Evolutionary conservation across 2,797 vertebrate genomes (phyloP).

Genomic region (Spatula versicolor): DNA sequence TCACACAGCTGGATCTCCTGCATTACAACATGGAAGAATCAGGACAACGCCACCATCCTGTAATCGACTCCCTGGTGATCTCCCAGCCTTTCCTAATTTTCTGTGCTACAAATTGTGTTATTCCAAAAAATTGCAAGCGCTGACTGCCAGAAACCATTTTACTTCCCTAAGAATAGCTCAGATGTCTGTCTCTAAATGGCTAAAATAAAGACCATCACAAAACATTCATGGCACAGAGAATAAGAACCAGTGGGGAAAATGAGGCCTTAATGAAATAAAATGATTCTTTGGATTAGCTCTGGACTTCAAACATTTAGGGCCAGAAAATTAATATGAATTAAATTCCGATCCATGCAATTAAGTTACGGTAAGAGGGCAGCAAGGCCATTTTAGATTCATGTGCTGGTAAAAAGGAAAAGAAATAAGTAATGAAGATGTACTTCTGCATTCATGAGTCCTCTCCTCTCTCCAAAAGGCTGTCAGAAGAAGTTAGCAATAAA

Average conservation of each 20-base stretch:
- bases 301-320: not conserved
- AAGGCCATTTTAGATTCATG: not conserved
- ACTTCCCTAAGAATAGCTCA: not conserved
- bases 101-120: not conserved
- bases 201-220: constrained; percentile 2
- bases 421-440: not conserved
- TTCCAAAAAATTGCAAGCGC: constrained; percentile 3
- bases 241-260: not conserved
- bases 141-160: not conserved
- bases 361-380: not conserved
- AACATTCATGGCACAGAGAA: not conserved
- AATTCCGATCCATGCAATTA: constrained; percentile 28
- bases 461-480: not conserved
- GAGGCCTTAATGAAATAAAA: not conserved
- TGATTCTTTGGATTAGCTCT: constrained; percentile 26
- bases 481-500: not conserved
- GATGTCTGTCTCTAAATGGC: not conserved
- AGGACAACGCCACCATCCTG: not conserved
- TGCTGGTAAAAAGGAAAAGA: not conserved
- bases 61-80: not conserved
- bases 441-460: not conserved
- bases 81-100: not conserved
- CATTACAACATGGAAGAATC: not conserved
- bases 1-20: not conserved
- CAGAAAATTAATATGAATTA: constrained; percentile 15